phyloP scores from a whole-genome alignment of 2,113 vertebrate species.

The Microtus richardsoni region DNA sequence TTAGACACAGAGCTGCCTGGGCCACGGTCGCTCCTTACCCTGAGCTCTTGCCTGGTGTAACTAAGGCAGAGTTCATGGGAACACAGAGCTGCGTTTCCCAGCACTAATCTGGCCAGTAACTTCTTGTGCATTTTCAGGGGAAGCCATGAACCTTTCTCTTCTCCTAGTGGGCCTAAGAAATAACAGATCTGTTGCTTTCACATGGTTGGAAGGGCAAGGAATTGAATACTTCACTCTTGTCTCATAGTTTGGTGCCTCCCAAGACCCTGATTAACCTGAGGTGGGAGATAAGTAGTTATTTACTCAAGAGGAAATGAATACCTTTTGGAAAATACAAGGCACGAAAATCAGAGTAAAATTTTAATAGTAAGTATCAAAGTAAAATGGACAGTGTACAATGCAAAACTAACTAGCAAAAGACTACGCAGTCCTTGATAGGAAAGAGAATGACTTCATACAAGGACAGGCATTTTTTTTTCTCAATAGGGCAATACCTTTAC shows the following conservation, averaged over 20 bases:
- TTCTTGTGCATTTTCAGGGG: neutral
- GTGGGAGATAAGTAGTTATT: neutral
- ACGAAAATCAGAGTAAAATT: neutral
- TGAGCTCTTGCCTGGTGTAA: neutral
- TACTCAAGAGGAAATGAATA: slow-evolving; percentile 12
- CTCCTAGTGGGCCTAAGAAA: slow-evolving; percentile 13
- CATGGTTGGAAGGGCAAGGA: neutral
- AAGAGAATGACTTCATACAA: neutral
- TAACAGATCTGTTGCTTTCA: neutral
- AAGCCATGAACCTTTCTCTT: slow-evolving; percentile 1
- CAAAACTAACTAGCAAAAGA: neutral
- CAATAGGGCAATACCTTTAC: neutral
- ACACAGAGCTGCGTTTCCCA: neutral
- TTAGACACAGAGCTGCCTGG: neutral
- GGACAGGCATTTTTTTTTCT: neutral
- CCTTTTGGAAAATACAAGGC: neutral
- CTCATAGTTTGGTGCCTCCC: neutral
- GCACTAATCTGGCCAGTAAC: neutral
- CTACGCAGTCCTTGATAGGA: neutral
- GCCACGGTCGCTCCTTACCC: neutral
- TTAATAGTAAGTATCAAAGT: neutral
- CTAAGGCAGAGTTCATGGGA: neutral
- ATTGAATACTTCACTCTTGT: neutral
- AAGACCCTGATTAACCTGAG: neutral
- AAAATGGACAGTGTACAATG: neutral